Percentiles rank a stretch among this genome's conserved stretches.
Conservation (phyloP, 2,888 invertebrate genomes). For the Cryptosula pallasiana region DNA sequence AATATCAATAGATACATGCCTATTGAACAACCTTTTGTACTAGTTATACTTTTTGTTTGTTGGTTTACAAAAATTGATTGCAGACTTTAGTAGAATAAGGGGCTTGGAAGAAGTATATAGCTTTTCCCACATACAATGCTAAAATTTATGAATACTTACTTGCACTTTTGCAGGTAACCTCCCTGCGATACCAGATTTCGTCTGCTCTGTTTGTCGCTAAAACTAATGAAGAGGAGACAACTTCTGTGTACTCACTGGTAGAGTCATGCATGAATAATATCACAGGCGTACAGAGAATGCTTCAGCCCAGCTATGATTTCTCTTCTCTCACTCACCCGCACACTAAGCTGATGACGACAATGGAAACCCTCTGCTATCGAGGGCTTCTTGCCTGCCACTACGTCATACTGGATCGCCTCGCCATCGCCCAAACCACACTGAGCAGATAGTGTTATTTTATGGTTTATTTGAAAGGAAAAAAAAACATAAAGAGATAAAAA, state of each 20-base stretch:
- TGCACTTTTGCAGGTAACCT: neutral
- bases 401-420: neutral
- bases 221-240: neutral
- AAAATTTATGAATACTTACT: no score
- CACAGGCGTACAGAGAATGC: constrained; percentile 5
- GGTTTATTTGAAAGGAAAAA: no score
- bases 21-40: no score
- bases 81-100: no score
- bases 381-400: constrained; percentile 13
- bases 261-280: neutral
- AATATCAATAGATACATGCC: no score
- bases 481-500: no score
- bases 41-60: no score
- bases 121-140: no score
- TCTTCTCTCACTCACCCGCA: neutral
- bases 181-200: neutral
- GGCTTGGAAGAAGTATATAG: no score
- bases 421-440: neutral
- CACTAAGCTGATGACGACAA: constrained; percentile 5
- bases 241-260: neutral
- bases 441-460: no score
- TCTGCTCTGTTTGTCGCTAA: neutral
- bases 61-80: no score
- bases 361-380: constrained; percentile 21
- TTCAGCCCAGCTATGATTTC: neutral